A percentile compares a stretch with the other conserved stretches of the same genome.
These are phyloP conservation scores for Pipa parva DNA, from an alignment of 2,113 vertebrate genomes.

Conservation along the genomic window DNA sequence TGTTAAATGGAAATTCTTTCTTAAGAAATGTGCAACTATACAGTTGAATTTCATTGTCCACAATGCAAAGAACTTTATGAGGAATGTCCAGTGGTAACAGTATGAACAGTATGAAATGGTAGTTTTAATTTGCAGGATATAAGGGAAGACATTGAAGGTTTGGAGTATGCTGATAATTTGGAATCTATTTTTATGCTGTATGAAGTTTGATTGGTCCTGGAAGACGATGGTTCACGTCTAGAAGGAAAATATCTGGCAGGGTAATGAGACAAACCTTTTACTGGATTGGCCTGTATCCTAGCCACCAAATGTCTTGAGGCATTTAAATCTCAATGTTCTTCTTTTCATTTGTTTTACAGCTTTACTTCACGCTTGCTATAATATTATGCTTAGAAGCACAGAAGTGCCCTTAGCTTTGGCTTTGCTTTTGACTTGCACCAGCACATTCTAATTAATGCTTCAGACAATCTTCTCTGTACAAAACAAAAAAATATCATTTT, in stretches of 20 bases:
- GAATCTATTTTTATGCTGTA: background rate
- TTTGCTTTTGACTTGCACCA: background rate
- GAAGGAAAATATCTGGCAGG: background rate
- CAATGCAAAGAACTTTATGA: background rate
- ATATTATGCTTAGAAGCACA: background rate
- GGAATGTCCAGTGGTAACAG: too few relatives aligned
- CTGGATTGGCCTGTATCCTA: background rate
- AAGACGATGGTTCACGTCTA: background rate
- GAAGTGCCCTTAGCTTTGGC: background rate
- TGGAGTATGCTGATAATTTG: background rate
- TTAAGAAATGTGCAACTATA: conserved; percentile 9
- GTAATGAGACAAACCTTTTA: background rate
- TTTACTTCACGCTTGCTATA: background rate
- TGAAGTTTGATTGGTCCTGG: background rate
- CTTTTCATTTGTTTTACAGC: conserved; percentile 3
- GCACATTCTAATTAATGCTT: background rate
- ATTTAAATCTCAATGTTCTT: conserved; percentile 1
- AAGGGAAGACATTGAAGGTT: background rate
- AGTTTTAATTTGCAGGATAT: background rate
- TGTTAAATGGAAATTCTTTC: conserved; percentile 3
- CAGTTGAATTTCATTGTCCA: background rate
- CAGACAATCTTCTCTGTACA: background rate
- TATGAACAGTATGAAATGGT: background rate
- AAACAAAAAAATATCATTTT: background rate
- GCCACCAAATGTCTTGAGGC: background rate